phyloP scores from a whole-genome alignment of 2,113 vertebrate species.

The Myotis lucifugus region DNA sequence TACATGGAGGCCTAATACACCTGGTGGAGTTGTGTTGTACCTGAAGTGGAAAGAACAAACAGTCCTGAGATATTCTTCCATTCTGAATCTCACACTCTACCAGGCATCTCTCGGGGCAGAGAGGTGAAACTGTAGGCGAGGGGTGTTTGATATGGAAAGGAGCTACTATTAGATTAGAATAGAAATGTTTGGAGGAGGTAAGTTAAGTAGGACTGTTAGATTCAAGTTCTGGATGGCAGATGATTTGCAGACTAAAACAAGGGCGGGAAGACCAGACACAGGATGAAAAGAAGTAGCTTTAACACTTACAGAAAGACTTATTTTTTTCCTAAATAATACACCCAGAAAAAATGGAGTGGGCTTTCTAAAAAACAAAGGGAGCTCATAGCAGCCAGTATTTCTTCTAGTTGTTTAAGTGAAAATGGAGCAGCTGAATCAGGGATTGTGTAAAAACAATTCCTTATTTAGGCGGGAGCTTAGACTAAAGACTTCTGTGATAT shows the following conservation, averaged over 20 bases:
- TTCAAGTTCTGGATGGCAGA: not conserved
- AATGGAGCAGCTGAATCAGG: not conserved
- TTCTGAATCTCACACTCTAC: not conserved
- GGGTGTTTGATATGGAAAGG: not conserved
- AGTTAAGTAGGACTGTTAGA: not conserved
- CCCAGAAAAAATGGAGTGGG: not conserved
- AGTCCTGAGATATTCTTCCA: not conserved
- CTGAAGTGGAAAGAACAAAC: not conserved
- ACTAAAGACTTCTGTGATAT: not conserved
- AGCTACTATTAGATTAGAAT: not conserved
- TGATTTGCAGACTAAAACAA: not conserved
- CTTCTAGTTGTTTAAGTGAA: not conserved
- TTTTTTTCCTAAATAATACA: not conserved
- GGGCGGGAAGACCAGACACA: not conserved
- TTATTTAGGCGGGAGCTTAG: not conserved
- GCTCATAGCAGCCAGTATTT: not conserved
- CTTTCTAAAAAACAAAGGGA: conserved; percentile 18
- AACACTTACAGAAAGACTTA: not conserved
- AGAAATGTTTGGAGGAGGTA: not conserved
- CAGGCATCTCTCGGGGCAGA: not conserved
- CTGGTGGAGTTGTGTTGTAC: not conserved
- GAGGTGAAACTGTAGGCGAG: not conserved
- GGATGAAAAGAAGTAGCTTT: not conserved
- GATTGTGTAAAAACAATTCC: not conserved
- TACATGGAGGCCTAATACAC: not conserved